Evolutionary conservation across 2,888 invertebrate genomes (phyloP), one percentile per base, ranked within the genome.

Genomic region (Copidosoma aretas): DNA sequence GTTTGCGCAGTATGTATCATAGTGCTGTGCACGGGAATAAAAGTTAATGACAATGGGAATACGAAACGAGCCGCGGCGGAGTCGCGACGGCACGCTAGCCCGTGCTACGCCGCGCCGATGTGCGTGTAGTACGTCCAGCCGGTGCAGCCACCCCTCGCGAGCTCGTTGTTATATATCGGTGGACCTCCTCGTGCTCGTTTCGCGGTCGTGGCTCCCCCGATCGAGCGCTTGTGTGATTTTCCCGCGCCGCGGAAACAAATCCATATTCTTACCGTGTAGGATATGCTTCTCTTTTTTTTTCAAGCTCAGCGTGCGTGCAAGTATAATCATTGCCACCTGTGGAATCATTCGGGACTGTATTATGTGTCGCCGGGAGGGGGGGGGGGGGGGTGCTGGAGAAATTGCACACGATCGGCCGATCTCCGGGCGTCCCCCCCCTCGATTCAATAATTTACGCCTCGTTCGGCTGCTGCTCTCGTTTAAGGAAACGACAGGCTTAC

Each of bases 121-220:
- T 17, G 43, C 3, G 12, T 46, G 41, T 41, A 41, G 12, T 46
- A 46, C 43, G 43, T 46, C 1, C 8, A 12, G 14, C 8, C 15
- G 4, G 43, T 46, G 12, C 12, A 46, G 43, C 43, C 3, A 46
- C 15, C 43, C 15, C 43, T 17, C 15, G 15, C 43, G 43, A 17
- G 43, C 12, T 46, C 12, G 43, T 46, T n/a, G n/a, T n/a, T n/a
- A n/a, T n/a, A n/a, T 46, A 46, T 46, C 43, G 3, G 17, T 14
- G 43, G 15, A 17, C 8, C 43, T 53, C 62, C 68, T 69, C 61
- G 69, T 52, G 64, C 64, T 24, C 69, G 46, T 62, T 66, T 66
- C 62, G 62, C 59, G 70, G 66, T 70, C 70, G 54, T 54, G 59
- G 69, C 58, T 21, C 63, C 52, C 70, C 46, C 17, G 25, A 4